These are phyloP conservation scores for Cephus spinipes DNA, from an alignment of 2,888 invertebrate genomes.

Conservation along the genomic window DNA sequence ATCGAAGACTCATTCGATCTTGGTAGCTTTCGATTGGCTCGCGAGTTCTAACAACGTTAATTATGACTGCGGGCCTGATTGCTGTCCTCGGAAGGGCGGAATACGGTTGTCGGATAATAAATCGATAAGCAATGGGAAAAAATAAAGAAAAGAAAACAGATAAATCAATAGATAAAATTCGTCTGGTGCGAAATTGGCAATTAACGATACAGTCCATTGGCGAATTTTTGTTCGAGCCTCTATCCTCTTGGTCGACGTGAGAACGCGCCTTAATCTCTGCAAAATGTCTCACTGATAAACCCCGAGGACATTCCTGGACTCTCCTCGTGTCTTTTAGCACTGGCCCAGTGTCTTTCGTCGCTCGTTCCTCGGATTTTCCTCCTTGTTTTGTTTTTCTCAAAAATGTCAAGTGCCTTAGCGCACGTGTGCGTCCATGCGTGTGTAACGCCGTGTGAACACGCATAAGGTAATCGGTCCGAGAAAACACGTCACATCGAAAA, in stretches of 20 bases:
- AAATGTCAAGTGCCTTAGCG: background rate
- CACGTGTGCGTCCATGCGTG: background rate
- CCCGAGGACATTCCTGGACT: background rate
- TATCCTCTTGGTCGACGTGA: background rate
- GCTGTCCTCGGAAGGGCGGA: background rate
- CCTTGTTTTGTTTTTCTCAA: background rate
- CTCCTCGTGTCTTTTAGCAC: background rate
- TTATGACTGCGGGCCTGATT: background rate
- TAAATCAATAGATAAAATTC: background rate
- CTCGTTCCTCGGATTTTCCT: background rate
- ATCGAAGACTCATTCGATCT: background rate
- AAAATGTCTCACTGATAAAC: background rate
- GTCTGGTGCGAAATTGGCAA: background rate
- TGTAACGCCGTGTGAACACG: background rate
- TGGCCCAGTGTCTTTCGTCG: background rate
- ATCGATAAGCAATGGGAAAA: background rate
- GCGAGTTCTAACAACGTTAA: background rate
- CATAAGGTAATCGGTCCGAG: background rate
- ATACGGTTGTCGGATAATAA: background rate
- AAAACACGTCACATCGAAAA: background rate
- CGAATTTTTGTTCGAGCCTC: background rate
- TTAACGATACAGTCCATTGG: background rate
- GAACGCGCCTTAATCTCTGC: background rate
- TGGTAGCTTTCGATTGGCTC: background rate
- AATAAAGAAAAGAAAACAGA: no score